These are phyloP conservation scores for Dipus sagitta DNA, from an alignment of 2,797 vertebrate species.

Conservation along the genomic window DNA sequence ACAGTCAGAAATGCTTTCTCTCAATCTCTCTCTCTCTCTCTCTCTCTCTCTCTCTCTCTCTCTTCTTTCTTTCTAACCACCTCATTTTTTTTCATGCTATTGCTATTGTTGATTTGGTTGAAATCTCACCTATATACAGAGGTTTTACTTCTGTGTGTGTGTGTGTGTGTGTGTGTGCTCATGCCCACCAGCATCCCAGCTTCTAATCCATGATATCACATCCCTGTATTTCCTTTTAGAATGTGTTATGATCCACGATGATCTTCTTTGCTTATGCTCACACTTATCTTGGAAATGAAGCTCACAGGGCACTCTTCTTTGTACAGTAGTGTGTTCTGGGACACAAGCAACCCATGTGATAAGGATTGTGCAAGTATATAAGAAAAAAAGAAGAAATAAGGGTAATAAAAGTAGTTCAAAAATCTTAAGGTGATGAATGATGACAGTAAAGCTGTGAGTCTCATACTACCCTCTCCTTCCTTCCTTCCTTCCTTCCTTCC, in stretches of 20 bases:
- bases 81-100: not conserved
- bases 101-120: not conserved
- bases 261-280: not conserved
- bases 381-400: not conserved
- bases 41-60: not conserved
- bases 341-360: not conserved
- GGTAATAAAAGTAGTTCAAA: not conserved
- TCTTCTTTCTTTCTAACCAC: not conserved
- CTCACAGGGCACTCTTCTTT: not conserved
- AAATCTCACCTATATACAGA: not conserved
- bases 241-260: not conserved
- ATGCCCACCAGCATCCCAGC: accelerated
- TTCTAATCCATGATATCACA: not conserved
- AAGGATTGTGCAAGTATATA: not conserved
- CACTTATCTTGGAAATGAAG: not conserved
- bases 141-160: no score
- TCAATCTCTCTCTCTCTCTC: not conserved
- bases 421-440: not conserved
- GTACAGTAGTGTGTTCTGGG: not conserved
- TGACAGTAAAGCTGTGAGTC: not conserved
- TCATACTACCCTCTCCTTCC: no score
- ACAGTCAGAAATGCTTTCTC: not conserved
- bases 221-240: not conserved
- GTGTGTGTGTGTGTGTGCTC: no score
- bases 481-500: not conserved